Conservation (phyloP, 1,140 invertebrate species). For the Prorops nasuta region DNA sequence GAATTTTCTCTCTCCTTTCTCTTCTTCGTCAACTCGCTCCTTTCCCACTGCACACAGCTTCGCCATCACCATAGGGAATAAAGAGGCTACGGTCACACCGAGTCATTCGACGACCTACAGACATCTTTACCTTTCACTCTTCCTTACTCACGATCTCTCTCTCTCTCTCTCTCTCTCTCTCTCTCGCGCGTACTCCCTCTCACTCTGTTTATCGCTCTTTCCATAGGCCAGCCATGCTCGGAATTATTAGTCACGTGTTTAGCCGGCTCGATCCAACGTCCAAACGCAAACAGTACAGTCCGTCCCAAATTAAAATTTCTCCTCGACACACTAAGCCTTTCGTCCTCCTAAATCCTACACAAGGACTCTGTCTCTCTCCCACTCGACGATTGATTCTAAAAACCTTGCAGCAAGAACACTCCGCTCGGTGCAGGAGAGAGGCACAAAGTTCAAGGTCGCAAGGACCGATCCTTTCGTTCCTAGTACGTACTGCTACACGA, state of each 20-base stretch:
- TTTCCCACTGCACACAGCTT: not conserved
- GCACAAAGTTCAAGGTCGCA: too few species aligned
- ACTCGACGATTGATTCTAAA: too few species aligned
- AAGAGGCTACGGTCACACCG: constrained; percentile 24
- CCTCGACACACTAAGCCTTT: too few species aligned
- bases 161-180: constrained; percentile 1
- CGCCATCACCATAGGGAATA: too few species aligned
- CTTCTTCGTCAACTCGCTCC: not conserved
- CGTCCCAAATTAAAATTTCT: too few species aligned
- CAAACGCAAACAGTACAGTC: constrained; percentile 38
- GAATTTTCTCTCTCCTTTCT: not conserved
- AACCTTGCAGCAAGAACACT: too few species aligned
- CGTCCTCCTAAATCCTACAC: too few species aligned
- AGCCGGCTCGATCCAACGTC: constrained; percentile 1
- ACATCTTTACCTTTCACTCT: constrained; percentile 7
- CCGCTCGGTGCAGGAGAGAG: too few species aligned
- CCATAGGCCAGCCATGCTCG: constrained; percentile 1
- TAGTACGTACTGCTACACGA: too few species aligned
- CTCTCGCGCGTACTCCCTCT: not conserved
- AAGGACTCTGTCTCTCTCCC: too few species aligned
- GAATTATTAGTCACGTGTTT: constrained; percentile 18
- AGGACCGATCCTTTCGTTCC: not conserved
- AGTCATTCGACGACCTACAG: constrained; percentile 23
- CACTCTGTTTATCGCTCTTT: not conserved
- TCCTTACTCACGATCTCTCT: not conserved